A percentile compares a stretch with the other conserved stretches of the same genome.
Conservation (phyloP, 2,888 invertebrate species). For the Sminthurinus aureus region DNA sequence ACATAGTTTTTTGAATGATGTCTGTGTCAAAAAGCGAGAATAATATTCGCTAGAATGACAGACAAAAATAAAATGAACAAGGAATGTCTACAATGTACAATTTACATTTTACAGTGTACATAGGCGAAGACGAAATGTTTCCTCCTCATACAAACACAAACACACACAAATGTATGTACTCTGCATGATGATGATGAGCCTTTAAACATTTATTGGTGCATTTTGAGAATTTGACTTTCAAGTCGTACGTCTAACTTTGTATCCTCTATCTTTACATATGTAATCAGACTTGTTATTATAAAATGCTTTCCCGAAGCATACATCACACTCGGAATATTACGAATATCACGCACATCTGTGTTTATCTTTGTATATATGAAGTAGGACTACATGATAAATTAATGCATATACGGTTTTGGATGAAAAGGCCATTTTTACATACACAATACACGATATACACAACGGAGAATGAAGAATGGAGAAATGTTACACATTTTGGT, state of each 20-base stretch:
- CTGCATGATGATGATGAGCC: too few species aligned
- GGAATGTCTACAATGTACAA: conserved; percentile 25
- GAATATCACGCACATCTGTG: too few species aligned
- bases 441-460: not conserved
- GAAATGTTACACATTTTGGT: not conserved
- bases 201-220: not conserved
- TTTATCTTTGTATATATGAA: too few species aligned
- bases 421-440: not conserved
- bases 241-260: not conserved
- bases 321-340: too few species aligned
- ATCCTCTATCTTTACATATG: not conserved
- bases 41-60: conserved; percentile 33
- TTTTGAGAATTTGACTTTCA: not conserved
- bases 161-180: not conserved
- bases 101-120: too few species aligned
- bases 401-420: too few species aligned
- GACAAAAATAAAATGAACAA: conserved; percentile 23
- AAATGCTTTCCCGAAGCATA: not conserved
- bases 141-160: not conserved
- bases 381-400: too few species aligned
- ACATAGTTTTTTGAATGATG: conserved; percentile 31
- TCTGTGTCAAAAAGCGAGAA: conserved; percentile 16
- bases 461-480: too few species aligned
- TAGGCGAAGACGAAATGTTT: not conserved
- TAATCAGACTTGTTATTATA: not conserved